phyloP scores from a whole-genome alignment of 2,888 invertebrate species.

The Himalopsyche kuldschensis region DNA sequence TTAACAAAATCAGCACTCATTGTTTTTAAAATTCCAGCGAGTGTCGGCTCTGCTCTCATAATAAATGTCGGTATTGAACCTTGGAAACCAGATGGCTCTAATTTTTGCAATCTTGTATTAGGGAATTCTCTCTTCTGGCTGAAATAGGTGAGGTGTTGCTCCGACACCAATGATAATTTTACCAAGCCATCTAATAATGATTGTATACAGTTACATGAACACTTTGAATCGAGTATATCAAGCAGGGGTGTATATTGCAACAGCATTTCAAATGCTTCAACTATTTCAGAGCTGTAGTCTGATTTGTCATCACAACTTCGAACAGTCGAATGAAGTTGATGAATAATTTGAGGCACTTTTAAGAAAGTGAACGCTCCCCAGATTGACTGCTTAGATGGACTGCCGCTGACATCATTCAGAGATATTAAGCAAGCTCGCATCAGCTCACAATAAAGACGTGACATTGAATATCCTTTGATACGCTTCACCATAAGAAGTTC shows the following conservation, averaged over 20 bases:
- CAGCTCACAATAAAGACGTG: slow-evolving; percentile 84
- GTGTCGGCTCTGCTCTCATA: slow-evolving; percentile 84
- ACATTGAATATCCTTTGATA: slow-evolving; percentile 78
- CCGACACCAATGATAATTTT: slow-evolving; percentile 77
- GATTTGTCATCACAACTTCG: slow-evolving; percentile 61
- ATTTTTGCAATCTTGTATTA: slow-evolving; percentile 65
- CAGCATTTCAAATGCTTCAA: slow-evolving; percentile 83
- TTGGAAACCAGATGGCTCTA: slow-evolving; percentile 69
- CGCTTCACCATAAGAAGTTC: slow-evolving; percentile 84
- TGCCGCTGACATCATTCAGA: slow-evolving; percentile 83
- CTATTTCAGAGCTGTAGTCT: slow-evolving; percentile 74
- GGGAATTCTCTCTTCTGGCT: slow-evolving; percentile 64
- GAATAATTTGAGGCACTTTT: slow-evolving; percentile 82
- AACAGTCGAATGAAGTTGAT: slow-evolving; percentile 65
- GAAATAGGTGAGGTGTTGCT: slow-evolving; percentile 74
- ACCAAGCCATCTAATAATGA: slow-evolving; percentile 80
- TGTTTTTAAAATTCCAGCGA: slow-evolving; percentile 87
- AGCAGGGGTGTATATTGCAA: slow-evolving; percentile 81
- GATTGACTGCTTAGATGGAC: slow-evolving; percentile 77
- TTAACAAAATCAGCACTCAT: slow-evolving; percentile 87
- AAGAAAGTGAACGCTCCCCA: slow-evolving; percentile 95
- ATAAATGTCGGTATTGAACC: slow-evolving; percentile 78
- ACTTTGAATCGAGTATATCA: slow-evolving; percentile 87
- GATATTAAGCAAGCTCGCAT: slow-evolving; percentile 88
- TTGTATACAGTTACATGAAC: slow-evolving; percentile 85